phyloP scores from a whole-genome alignment of 1,140 invertebrate species.

The Diachasmimorpha longicaudata region DNA sequence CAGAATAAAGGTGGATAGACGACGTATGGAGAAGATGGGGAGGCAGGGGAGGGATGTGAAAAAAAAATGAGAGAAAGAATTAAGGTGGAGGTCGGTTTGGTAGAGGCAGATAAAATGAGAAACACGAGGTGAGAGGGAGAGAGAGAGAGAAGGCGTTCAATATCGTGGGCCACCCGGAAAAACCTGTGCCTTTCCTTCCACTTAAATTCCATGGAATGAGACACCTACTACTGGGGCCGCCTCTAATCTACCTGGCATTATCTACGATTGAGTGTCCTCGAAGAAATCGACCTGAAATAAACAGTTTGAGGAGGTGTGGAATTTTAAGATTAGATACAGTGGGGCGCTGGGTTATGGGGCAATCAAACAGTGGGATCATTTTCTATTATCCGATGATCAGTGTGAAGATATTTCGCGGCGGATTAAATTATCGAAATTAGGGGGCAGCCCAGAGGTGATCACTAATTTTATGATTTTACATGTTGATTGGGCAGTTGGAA shows the following conservation, averaged over 20 bases:
- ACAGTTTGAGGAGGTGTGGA: neutral
- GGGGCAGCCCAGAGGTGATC: no score
- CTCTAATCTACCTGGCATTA: conserved; percentile 12
- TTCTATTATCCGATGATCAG: neutral
- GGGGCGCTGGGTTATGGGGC: neutral
- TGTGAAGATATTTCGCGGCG: neutral
- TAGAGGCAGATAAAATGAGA: neutral
- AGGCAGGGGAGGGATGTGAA: neutral
- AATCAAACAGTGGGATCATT: neutral
- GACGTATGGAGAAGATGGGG: neutral
- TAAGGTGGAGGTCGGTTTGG: neutral
- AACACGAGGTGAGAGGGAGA: conserved; percentile 2
- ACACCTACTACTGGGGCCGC: neutral
- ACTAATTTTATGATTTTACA: no score
- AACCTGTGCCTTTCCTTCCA: conserved; percentile 19
- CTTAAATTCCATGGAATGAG: conserved; percentile 4
- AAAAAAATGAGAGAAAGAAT: neutral
- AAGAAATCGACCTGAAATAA: conserved; percentile 9
- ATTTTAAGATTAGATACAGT: neutral
- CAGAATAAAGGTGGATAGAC: neutral
- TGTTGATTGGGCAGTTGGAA: no score
- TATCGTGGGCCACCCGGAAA: conserved; percentile 28
- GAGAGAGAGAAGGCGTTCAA: conserved; percentile 14
- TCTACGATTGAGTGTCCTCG: conserved; percentile 1
- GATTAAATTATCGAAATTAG: neutral